A percentile compares a stretch with the other conserved stretches of the same genome.
Conservation (phyloP, 1,140 invertebrate genomes). For the Drosophila parabipectinata region DNA sequence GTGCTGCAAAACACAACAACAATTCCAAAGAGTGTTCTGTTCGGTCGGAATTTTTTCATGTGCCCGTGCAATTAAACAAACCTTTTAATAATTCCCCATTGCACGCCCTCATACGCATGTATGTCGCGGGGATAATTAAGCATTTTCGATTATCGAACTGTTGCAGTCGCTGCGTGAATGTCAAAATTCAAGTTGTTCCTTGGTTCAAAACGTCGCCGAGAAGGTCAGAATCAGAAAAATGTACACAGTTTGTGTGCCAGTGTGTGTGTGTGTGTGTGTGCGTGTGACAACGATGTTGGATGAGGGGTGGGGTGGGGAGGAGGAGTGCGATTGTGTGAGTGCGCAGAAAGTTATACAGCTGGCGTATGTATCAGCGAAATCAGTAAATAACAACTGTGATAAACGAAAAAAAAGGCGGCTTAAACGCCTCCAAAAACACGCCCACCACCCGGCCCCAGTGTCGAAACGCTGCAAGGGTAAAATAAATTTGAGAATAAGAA, state of each 20-base stretch:
- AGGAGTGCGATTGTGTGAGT: slow-evolving; percentile 44
- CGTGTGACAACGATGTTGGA: slow-evolving; percentile 6
- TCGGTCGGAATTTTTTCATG: slow-evolving; percentile 26
- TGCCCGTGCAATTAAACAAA: slow-evolving; percentile 35
- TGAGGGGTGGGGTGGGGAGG: slow-evolving; percentile 5
- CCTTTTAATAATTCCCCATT: slow-evolving; percentile 12
- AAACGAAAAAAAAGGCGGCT: slow-evolving; percentile 51
- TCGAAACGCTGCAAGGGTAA: slow-evolving; percentile 1
- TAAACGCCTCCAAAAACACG: slow-evolving; percentile 22
- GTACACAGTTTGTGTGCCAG: slow-evolving; percentile 53
- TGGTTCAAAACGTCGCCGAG: slow-evolving; percentile 53
- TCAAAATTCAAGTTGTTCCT: slow-evolving; percentile 15
- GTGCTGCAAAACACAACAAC: slow-evolving; percentile 28
- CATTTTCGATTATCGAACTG: background rate
- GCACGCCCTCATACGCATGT: slow-evolving; percentile 13
- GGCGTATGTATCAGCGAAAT: slow-evolving; percentile 49
- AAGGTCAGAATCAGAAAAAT: slow-evolving; percentile 66
- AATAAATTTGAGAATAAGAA: slow-evolving; percentile 1
- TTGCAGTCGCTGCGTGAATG: slow-evolving; percentile 16
- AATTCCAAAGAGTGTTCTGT: slow-evolving; percentile 28
- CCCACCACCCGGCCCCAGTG: slow-evolving; percentile 5
- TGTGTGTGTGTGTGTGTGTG: slow-evolving; percentile 31
- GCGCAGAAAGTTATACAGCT: slow-evolving; percentile 55
- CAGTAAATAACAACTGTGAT: slow-evolving; percentile 54
- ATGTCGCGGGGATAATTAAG: slow-evolving; percentile 2